Base-by-base conservation (phyloP, 2,113 vertebrate species). In the Empidonax traillii region DNA sequence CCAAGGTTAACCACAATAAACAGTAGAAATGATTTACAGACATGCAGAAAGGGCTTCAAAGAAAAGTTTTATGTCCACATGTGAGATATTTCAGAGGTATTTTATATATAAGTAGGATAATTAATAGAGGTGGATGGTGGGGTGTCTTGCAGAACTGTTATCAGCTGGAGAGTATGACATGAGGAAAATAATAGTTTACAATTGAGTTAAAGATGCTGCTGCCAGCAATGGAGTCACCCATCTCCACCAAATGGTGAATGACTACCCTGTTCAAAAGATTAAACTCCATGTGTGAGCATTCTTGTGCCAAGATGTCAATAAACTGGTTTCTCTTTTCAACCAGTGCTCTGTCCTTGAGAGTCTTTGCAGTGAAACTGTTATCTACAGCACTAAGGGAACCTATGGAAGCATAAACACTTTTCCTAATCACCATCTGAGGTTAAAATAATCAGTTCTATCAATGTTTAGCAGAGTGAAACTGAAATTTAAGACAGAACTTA, bases 261-360 rank as follows among this genome's bases (percentile, higher is more conserved):
- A 75, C 20, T 35, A 51, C 58, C 23, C 8, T 75, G 5, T 65
- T 82, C 44, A 63, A 16, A 19, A 91, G 47, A 72, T 53, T 52
- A 27, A 37, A 47, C 15, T 85, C 14, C 7, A 5, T 3, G 4
- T 1, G 0, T 35, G 12, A 59, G 17, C 18, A 33, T 55, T 41
- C 17, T 12, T 71, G 44, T 31, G n/a, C 4, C 22, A 74, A 87
- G 13, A 43, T 51, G 15, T 51, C 52, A 55, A 37, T 37, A 85
- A 49, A 51, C 30, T 51, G 3, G 1, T 51, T 79, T 75, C 18
- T 65, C 2, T 75, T 87, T 85, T 66, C 47, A 87, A 31, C 12
- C 17, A 62, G 3, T 7, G 19, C 6, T 59, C 16, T 33, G 2
- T 52, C 59, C 53, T 53, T 63, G 47, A 68, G 16, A 10, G 28